Conservation (phyloP, 2,888 invertebrate species). For the Melanophora roralis region DNA sequence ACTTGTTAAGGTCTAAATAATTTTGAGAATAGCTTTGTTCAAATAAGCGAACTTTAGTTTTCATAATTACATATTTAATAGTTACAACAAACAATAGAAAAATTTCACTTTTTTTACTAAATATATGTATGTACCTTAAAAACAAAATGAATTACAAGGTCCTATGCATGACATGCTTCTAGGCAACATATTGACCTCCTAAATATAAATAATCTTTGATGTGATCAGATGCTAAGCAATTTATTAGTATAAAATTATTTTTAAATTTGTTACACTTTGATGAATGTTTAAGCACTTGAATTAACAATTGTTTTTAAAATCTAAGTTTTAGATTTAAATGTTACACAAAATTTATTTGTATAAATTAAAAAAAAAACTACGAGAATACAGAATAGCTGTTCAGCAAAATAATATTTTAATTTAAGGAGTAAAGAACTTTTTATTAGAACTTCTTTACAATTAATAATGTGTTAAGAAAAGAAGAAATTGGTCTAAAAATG, state of each 20-base stretch:
- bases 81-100: constrained; percentile 40
- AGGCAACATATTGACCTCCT: constrained; percentile 51
- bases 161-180: constrained; percentile 40
- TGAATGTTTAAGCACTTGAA: neutral
- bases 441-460: too few species aligned
- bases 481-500: too few species aligned
- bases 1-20: constrained; percentile 60
- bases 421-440: too few species aligned
- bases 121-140: neutral
- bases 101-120: constrained; percentile 15
- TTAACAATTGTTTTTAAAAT: neutral
- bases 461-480: too few species aligned
- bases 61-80: constrained; percentile 54
- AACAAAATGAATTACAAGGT: constrained; percentile 32
- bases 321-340: too few species aligned
- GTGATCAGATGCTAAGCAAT: neutral
- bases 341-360: too few species aligned
- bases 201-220: constrained; percentile 33
- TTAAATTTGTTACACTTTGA: constrained; percentile 11
- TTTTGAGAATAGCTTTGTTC: constrained; percentile 53
- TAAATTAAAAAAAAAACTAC: too few species aligned
- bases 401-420: too few species aligned
- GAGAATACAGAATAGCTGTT: too few species aligned
- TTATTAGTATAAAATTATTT: neutral
- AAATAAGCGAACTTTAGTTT: constrained; percentile 13